phyloP scores from a whole-genome alignment of 2,113 vertebrate genomes.

The Planiliza haematocheilus region DNA sequence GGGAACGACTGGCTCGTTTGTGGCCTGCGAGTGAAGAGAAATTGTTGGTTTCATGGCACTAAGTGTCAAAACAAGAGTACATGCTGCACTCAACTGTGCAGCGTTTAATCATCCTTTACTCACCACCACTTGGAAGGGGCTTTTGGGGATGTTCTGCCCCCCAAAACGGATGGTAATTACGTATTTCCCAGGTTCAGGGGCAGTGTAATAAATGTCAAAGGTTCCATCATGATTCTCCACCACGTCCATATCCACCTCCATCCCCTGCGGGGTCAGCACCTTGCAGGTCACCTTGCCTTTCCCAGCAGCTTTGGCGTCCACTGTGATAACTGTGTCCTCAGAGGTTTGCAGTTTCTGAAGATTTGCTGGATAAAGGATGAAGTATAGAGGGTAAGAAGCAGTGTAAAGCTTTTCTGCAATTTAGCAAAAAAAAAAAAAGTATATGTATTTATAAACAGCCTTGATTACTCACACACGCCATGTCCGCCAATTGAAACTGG shows the following conservation, averaged over 20 bases:
- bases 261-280: constrained; percentile 89
- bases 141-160: constrained; percentile 92
- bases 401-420: constrained; percentile 14
- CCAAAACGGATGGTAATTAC: constrained; percentile 94
- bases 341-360: constrained; percentile 88
- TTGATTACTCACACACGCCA: constrained; percentile 87
- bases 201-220: constrained; percentile 95
- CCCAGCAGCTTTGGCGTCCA: constrained; percentile 90
- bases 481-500: constrained; percentile 96
- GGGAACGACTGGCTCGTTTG: constrained; percentile 90
- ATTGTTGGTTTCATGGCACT: constrained; percentile 25
- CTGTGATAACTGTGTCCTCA: constrained; percentile 88
- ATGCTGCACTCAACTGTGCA: not conserved
- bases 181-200: constrained; percentile 92
- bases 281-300: constrained; percentile 95
- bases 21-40: constrained; percentile 83
- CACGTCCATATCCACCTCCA: constrained; percentile 91
- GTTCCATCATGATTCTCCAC: constrained; percentile 89
- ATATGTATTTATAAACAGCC: not conserved
- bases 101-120: constrained; percentile 55
- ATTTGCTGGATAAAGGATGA: constrained; percentile 74
- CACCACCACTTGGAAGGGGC: constrained; percentile 93
- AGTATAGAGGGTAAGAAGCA: not conserved
- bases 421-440: constrained; percentile 6
- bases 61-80: constrained; percentile 22